Conservation (phyloP, 64 coral and sea anemone genomes). For the Montipora efflorescens region DNA sequence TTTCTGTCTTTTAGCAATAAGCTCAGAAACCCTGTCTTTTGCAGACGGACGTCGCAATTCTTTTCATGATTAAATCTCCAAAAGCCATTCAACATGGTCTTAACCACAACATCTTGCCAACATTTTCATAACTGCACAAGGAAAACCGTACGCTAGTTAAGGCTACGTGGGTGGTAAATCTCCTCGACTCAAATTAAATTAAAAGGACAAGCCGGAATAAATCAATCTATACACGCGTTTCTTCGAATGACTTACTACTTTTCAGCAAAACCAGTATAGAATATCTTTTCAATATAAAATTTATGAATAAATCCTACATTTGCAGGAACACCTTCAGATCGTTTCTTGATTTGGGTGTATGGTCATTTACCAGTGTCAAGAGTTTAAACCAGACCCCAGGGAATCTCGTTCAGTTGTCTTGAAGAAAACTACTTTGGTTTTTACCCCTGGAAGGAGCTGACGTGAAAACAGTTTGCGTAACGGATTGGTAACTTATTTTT, state of each 20-base stretch:
- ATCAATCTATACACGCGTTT: not conserved
- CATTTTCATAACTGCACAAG: not conserved
- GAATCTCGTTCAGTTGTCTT: not conserved
- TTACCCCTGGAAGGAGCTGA: not conserved
- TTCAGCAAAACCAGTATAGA: not conserved
- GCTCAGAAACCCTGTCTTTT: no score
- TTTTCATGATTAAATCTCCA: not conserved
- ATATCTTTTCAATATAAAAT: not conserved
- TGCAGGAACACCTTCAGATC: no score
- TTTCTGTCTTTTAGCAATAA: no score
- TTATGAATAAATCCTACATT: not conserved
- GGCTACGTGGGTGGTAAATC: not conserved
- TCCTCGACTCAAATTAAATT: not conserved
- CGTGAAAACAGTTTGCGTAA: not conserved
- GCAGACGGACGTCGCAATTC: not conserved
- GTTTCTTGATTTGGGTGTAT: no score
- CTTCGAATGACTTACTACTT: not conserved
- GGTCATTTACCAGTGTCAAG: no score
- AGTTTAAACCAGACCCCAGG: not conserved
- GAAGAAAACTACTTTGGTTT: not conserved
- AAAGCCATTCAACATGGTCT: not conserved
- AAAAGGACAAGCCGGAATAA: not conserved
- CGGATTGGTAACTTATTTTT: not conserved
- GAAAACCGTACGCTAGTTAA: not conserved
- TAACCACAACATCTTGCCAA: not conserved